Evolutionary conservation across 2,113 vertebrate species (phyloP).

Genomic region (Alces alces): DNA sequence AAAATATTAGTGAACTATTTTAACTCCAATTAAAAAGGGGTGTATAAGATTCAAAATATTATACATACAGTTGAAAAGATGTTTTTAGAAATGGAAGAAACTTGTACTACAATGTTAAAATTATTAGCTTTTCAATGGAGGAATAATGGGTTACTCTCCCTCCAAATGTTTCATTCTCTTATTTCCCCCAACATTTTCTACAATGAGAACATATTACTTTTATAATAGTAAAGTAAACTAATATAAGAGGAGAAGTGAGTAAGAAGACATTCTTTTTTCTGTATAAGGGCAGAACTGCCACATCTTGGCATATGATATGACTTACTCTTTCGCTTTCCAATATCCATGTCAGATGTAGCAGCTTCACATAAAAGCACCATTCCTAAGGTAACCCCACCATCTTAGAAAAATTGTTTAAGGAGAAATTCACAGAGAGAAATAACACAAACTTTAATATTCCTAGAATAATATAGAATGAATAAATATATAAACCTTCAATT

Average conservation of each 20-base stretch:
- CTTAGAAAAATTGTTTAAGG: constrained; percentile 86
- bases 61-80: not conserved
- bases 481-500: not conserved
- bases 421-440: constrained; percentile 56
- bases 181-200: not conserved
- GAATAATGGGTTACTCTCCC: not conserved
- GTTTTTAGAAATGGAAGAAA: not conserved
- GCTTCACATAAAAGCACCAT: constrained; percentile 96
- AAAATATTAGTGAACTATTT: constrained; percentile 2
- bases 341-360: constrained; percentile 93
- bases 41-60: not conserved
- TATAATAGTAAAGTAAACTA: constrained; percentile 24
- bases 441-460: not conserved
- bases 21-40: not conserved
- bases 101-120: not conserved
- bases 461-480: not conserved
- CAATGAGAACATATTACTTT: not conserved
- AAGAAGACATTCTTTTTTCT: not conserved
- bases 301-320: not conserved
- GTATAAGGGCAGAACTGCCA: constrained; percentile 23
- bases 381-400: constrained; percentile 95
- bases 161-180: not conserved
- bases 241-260: constrained; percentile 6
- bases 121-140: not conserved
- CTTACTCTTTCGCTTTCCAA: constrained; percentile 96